Evolutionary conservation across 2,888 invertebrate genomes (phyloP).

Genomic region (Cryptocheilus praepositus): DNA sequence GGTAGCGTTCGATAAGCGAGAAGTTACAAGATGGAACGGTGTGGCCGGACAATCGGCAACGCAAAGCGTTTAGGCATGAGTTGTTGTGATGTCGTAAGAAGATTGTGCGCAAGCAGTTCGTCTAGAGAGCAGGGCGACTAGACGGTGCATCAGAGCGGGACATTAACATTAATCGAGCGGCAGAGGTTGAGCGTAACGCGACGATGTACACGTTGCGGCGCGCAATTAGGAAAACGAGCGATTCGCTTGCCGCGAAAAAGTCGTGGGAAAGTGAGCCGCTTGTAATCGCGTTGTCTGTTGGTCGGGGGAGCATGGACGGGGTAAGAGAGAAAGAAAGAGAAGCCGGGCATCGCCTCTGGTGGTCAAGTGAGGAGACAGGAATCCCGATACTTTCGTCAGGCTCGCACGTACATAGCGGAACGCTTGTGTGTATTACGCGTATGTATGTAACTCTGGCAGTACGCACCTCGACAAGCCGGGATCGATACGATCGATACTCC

Average conservation of each 20-base stretch:
- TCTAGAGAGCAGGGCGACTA: too few relatives aligned
- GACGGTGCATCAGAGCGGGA: too few relatives aligned
- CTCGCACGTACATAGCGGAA: conserved; percentile 27
- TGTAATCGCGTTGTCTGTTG: conserved; percentile 43
- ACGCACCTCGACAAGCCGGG: conserved; percentile 42
- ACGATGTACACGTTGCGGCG: background rate
- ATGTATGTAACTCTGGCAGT: conserved; percentile 7
- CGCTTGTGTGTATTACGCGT: too few relatives aligned
- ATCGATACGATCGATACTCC: conserved; percentile 52
- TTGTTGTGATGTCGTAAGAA: too few relatives aligned
- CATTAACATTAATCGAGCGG: too few relatives aligned
- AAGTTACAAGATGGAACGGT: too few relatives aligned
- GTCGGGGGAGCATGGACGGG: too few relatives aligned
- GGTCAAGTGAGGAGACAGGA: conserved; percentile 43
- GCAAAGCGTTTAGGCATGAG: too few relatives aligned
- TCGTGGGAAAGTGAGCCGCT: conserved; percentile 59
- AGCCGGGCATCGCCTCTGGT: conserved; percentile 21
- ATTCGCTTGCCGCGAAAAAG: conserved; percentile 43
- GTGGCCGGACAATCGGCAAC: too few relatives aligned
- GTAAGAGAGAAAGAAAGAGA: conserved; percentile 32
- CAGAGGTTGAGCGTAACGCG: too few relatives aligned
- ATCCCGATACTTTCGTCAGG: conserved; percentile 51
- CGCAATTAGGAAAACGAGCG: conserved; percentile 16
- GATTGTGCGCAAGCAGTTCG: too few relatives aligned
- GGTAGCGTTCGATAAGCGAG: too few relatives aligned